Conservation (phyloP, 2,113 vertebrate species). For the Syrmaticus mikado region DNA sequence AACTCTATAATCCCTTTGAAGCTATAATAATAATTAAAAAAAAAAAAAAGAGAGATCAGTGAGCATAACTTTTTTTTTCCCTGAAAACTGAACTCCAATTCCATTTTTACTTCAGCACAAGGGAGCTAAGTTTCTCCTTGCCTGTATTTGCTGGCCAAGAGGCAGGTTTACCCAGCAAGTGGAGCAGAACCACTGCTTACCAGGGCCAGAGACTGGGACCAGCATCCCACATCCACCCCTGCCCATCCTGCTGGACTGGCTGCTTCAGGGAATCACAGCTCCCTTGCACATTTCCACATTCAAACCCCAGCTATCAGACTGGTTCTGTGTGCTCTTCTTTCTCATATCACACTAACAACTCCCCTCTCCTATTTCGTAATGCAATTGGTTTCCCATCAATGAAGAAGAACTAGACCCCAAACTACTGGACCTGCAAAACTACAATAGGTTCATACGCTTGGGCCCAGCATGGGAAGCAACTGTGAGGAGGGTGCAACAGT, state of each 20-base stretch:
- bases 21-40: neutral
- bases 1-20: slow-evolving; percentile 8
- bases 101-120: neutral
- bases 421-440: neutral
- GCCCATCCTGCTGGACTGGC: neutral
- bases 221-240: neutral
- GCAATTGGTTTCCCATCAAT: neutral
- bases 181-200: neutral
- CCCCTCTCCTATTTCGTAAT: neutral
- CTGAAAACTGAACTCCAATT: neutral
- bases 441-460: neutral
- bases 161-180: neutral
- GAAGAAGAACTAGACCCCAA: neutral
- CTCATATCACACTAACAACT: neutral
- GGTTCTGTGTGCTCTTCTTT: neutral
- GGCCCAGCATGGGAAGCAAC: neutral
- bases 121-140: neutral
- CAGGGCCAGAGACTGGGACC: neutral
- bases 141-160: neutral
- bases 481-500: neutral
- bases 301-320: neutral
- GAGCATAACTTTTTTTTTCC: neutral
- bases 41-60: neutral
- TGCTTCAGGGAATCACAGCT: neutral
- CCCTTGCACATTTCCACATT: neutral